These are phyloP conservation scores for Laterallus jamaicensis DNA, from an alignment of 2,113 vertebrate species.

Conservation along the genomic window DNA sequence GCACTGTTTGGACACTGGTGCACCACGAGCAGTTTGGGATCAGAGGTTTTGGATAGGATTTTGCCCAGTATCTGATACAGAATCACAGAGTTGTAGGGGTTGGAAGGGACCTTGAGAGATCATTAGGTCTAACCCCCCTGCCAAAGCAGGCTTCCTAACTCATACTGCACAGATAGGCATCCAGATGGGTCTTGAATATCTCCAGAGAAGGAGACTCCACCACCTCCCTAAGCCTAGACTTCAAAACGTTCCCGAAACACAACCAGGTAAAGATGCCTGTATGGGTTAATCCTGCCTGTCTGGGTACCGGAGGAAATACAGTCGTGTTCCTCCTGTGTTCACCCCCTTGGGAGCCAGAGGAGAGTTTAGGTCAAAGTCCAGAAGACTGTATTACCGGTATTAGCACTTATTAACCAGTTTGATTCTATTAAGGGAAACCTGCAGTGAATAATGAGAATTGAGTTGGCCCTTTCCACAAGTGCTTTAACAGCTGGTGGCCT, in stretches of 20 bases:
- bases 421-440: constrained; percentile 54
- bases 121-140: no score
- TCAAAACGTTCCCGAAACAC: neutral
- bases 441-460: constrained; percentile 58
- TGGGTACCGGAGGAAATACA: neutral
- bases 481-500: constrained; percentile 74
- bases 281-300: neutral
- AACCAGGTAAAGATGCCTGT: neutral
- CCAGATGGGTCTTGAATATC: no score
- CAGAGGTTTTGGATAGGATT: neutral
- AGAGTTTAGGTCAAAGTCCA: constrained; percentile 22
- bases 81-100: no score
- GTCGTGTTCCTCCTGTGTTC: neutral
- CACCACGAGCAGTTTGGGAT: neutral
- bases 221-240: neutral
- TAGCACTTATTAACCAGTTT: constrained; percentile 46
- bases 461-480: constrained; percentile 61
- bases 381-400: neutral
- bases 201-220: no score
- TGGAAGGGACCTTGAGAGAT: no score
- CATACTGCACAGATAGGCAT: no score
- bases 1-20: no score
- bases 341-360: neutral
- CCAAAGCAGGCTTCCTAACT: no score
- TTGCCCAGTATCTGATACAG: neutral